phyloP scores from a whole-genome alignment of 1,140 invertebrate genomes.

The Panulirus ornatus region DNA sequence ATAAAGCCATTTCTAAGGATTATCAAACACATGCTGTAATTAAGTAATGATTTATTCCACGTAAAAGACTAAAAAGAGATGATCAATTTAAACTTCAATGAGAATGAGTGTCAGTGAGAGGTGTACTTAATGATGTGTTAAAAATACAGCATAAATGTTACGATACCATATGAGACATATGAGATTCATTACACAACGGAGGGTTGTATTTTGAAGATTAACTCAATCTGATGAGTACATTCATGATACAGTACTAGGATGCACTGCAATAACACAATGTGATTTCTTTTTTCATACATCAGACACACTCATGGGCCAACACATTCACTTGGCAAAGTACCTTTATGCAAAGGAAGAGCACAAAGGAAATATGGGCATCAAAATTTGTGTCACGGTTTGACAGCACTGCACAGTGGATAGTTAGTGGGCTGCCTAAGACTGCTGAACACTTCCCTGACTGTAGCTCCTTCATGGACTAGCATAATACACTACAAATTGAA shows the following conservation, averaged over 20 bases:
- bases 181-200: slow-evolving; percentile 56
- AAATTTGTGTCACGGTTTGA: neutral
- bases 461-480: slow-evolving; percentile 31
- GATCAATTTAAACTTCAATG: slow-evolving; percentile 40
- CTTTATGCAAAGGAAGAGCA: neutral
- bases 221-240: neutral
- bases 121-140: slow-evolving; percentile 32
- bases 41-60: slow-evolving; percentile 57
- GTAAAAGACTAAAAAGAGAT: slow-evolving; percentile 65
- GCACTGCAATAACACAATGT: neutral
- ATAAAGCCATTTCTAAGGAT: too few species aligned
- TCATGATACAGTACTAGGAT: neutral
- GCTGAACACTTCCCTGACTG: slow-evolving; percentile 3
- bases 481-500: slow-evolving; percentile 38
- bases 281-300: neutral
- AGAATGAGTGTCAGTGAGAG: slow-evolving; percentile 45
- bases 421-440: neutral
- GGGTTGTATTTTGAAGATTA: neutral
- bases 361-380: neutral
- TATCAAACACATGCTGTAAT: neutral
- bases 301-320: neutral
- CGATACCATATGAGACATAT: slow-evolving; percentile 26
- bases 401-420: neutral
- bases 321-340: neutral
- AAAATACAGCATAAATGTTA: slow-evolving; percentile 31